Evolutionary conservation across 2,888 invertebrate genomes (phyloP), one percentile per base, ranked within the genome.

Genomic region (Mylabris sibirica): DNA sequence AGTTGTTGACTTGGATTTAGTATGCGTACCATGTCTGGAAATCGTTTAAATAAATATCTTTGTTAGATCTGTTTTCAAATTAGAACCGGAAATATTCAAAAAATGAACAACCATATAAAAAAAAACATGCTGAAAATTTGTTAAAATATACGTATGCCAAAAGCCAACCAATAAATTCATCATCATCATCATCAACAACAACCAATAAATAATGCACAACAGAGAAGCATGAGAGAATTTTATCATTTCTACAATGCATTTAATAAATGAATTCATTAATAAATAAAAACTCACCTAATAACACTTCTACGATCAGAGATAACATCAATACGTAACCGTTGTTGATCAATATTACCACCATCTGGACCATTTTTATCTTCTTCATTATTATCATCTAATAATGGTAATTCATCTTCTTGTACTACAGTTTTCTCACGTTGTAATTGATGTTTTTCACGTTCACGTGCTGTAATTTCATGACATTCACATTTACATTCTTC

Each of bases 401-500:
- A 80, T 12, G 88, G 88, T 74, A 87, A 78, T 79, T 88, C 85
- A 69, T 88, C 88, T 75, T 88, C 88, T 69, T 77, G 79, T 34
- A 82, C 76, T 22, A 24, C 35, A 0, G 60, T 8, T 63, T 68
- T 72, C 59, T 68, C 77, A 65, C 24, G 57, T 57, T 57, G 64
- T 72, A 17, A 17, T 17, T 44, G n/a, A 6, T 44, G 44, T 17
- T 44, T 75, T 76, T 75, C 85, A 79, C 79, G 82, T 80, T 80
- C 79, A 68, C 79, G 78, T 26, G 82, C 79, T 49, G 75, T 80
- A 12, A 81, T 77, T 79, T 92, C 92, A 85, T 95, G 95, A 81
- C 95, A 95, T 85, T 95, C 94, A 85, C 95, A 95, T 81, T 93
- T 92, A 81, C 95, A 95, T 79, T 94, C 93, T 82, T 94, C 94